Evolutionary conservation across 2,888 invertebrate species (phyloP), one percentile per base, ranked within the genome.

Genomic region (Orthonevra nobilis): DNA sequence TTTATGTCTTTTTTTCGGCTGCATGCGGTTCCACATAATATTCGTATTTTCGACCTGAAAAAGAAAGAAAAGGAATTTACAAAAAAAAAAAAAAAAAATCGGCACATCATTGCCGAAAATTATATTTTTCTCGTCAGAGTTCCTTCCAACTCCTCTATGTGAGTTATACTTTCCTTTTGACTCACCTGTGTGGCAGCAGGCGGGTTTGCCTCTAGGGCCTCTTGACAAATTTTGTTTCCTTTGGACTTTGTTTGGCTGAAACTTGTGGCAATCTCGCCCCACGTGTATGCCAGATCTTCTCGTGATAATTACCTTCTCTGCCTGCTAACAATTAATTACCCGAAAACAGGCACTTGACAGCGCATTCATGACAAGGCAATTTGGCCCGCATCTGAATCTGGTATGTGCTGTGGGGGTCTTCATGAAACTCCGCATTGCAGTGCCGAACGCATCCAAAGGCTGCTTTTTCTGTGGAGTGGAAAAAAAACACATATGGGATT

Each of bases 281-380:
- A 68, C 56, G 46, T 66, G 32, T 36, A 15, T 32, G 44, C 12
- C 9, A 28, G 38, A 9, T 9, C 10, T 54, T 3, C 23, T 4
- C 3, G 3, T 23, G 23, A 23, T 52, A 69, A 60, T 58, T 66
- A 60, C 58, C 66, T n/a, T n/a, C n/a, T n/a, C 64, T 66, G 54
- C 42, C 66, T 66, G 77, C 66, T 66, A 58, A 79, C 77, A 79
- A 73, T 79, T 79, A 79, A 79, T 79, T 79, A 79, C 66, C 75
- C 60, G 54, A 79, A 77, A 79, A 70, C 68, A 73, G 66, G 66
- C 77, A 79, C 73, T 79, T 72, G 72, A 73, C 77, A 73, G 77
- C 52, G 40, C 66, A 79, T 61, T 73, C 72, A 73, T 20, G 56
- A 44, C 38, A 52, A 60, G 72, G 48, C 60, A 60, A 77, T 77